A percentile compares a stretch with the other conserved stretches of the same genome.
Evolutionary conservation across 92 coral and sea anemone species (phyloP).

Genomic region (Muricea muricata): DNA sequence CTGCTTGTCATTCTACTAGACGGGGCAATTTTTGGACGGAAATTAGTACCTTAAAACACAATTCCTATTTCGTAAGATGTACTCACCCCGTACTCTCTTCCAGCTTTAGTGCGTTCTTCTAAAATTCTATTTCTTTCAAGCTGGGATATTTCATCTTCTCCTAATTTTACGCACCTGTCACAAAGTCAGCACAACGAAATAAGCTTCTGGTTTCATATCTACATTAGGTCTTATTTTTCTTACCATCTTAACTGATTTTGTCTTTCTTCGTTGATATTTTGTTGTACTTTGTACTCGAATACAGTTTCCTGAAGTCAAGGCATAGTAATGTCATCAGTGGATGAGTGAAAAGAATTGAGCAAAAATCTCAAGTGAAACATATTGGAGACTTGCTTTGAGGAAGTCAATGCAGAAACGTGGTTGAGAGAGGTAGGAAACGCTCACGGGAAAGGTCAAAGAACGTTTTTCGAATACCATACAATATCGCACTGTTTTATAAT

Average conservation of each 20-base stretch:
- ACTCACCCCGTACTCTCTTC: conserved; percentile 81
- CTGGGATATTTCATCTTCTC: conserved; percentile 77
- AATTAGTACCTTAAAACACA: too few species aligned
- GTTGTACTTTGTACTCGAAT: conserved; percentile 96
- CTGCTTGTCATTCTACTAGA: too few species aligned
- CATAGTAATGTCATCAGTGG: neutral
- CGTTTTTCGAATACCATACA: too few species aligned
- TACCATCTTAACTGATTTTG: conserved; percentile 98
- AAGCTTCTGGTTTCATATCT: too few species aligned
- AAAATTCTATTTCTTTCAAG: conserved; percentile 66
- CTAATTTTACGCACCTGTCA: conserved; percentile 90
- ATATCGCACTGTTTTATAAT: too few species aligned
- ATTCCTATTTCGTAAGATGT: neutral
- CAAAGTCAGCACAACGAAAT: neutral
- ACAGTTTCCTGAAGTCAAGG: conserved; percentile 78
- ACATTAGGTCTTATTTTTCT: neutral
- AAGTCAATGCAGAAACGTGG: too few species aligned
- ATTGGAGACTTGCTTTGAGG: too few species aligned
- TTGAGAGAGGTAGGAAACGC: too few species aligned
- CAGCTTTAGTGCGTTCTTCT: conserved; percentile 66
- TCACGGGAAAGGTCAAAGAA: too few species aligned
- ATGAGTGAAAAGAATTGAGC: too few species aligned
- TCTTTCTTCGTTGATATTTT: conserved; percentile 90
- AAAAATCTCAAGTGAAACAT: too few species aligned
- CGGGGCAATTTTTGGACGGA: too few species aligned